Base-by-base conservation (phyloP, 2,888 invertebrate species). In the Zaprionus lineosus region DNA sequence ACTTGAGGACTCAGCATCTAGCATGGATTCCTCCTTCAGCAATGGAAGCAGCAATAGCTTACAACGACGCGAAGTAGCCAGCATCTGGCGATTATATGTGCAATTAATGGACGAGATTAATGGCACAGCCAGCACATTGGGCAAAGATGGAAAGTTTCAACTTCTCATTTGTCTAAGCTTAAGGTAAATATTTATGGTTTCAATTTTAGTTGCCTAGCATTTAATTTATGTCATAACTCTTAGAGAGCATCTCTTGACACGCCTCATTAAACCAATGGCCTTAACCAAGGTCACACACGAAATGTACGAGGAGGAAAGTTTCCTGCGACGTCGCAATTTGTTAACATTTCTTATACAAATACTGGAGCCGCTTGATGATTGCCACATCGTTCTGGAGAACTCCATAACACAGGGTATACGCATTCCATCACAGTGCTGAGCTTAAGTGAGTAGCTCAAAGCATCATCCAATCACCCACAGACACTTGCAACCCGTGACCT, bases 111-210 rank as follows among this genome's bases (percentile, higher is more conserved):
- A 95, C 84, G 97, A 97, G 90, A 96, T 99, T 63, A 95, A 94
- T 88, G 93, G 93, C 40, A 95, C 95, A 0, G 96, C 96, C 48
- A 93, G 94, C 82, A 92, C 88, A 8, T 61, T 90, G 46, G 99
- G 99, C 47, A 99, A 99, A 90, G 99, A 99, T 91, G 98, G 98
- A 41, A 98, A 98, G 90, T 98, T 99, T 89, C 98, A 99, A 90
- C 92, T 98, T 28, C 98, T 99, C 87, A 94, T 98, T 75, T 98
- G 98, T 89, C 93, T 99, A 21, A 96, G 97, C 86, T 93, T 97
- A 76, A 94, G 98, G 98, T 98, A 90, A 87, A 86, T 74, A 1
- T 28, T 2, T 0, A 7, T 4, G 7, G n/a, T 1, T 44, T 3
- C 36, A 40, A 26, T 15, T 8, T 11, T 40, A 16, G 1, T 18